Base-by-base conservation (phyloP, 2,888 invertebrate genomes). In the Synanthedon andrenaeformis region DNA sequence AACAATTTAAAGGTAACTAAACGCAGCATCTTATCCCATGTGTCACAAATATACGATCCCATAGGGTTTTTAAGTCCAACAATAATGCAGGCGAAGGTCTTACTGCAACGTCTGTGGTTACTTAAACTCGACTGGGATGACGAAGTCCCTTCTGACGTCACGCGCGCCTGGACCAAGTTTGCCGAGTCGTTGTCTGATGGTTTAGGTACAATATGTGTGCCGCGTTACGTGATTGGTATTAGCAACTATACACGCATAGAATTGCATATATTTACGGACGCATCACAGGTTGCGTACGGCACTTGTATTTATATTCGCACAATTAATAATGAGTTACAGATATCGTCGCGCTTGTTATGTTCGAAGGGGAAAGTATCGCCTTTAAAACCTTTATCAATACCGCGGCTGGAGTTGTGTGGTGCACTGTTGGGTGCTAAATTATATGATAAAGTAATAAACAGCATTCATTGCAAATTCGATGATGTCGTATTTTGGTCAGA, bases 321-420 rank as follows among this genome's bases (percentile, higher is more conserved):
- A 3, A 42, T 50, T 13, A 45, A 28, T 14, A 49, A 52, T 11
- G 41, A 54, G 14, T n/a, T 19, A 13, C 13, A 13, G 17, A 10
- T 58, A 11, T 42, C 41, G 2, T 42, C 56, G 3, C 45, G 51
- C 8, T 53, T 65, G 3, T 49, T 61, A 23, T 58, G 57, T 19
- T 54, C 62, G 1, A 65, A 63, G 55, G 54, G 58, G 41, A 57
- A 55, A 23, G 58, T 65, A 10, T 61, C 64, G 6, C 62, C 64
- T 1, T 5, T 59, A 2, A 64, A 65, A 53, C 50, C 56, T 5
- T 12, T 42, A 12, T 59, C 56, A 2, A 56, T 65, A n/a, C 63
- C 65, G 2, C 59, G 66, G 3, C 50, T 67, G 3, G 69, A 70
- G 49, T 54, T 69, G 1, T 66, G 64, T 49, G 66, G 58, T 2